phyloP scores from a whole-genome alignment of 64 coral and sea anemone genomes.

The Actinia tenebrosa region DNA sequence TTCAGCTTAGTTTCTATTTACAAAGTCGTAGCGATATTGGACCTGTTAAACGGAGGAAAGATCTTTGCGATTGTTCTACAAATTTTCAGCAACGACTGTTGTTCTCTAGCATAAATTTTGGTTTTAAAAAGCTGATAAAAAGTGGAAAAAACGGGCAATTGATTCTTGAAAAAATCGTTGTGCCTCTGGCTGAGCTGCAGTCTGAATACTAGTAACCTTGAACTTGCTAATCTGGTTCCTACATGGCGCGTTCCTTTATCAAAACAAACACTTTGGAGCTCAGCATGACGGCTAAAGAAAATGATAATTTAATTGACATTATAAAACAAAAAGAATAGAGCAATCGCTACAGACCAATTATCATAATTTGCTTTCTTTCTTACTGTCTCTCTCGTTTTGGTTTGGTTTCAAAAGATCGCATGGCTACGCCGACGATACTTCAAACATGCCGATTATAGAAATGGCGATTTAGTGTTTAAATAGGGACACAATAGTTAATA shows the following conservation, averaged over 20 bases:
- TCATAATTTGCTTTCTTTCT: neutral
- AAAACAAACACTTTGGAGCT: neutral
- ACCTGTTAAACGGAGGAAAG: no score
- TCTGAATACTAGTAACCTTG: neutral
- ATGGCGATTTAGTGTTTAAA: neutral
- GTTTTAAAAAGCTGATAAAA: neutral
- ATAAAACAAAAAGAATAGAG: neutral
- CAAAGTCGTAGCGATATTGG: no score
- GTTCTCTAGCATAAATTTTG: no score
- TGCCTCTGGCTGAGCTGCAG: neutral
- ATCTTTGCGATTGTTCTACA: neutral
- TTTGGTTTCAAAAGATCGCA: neutral
- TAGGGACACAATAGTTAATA: neutral
- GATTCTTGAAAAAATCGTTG: neutral
- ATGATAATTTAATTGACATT: neutral
- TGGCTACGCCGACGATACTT: neutral
- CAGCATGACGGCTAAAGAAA: slow-evolving; percentile 1
- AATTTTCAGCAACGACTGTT: neutral
- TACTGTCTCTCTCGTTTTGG: neutral
- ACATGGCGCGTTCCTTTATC: neutral
- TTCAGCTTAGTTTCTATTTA: no score
- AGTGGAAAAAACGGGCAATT: neutral
- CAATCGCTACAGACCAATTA: neutral
- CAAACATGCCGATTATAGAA: neutral
- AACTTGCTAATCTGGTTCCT: neutral